Evolutionary conservation across 2,888 invertebrate species (phyloP), one percentile per base, ranked within the genome.

Genomic region (Sympetrum striolatum): DNA sequence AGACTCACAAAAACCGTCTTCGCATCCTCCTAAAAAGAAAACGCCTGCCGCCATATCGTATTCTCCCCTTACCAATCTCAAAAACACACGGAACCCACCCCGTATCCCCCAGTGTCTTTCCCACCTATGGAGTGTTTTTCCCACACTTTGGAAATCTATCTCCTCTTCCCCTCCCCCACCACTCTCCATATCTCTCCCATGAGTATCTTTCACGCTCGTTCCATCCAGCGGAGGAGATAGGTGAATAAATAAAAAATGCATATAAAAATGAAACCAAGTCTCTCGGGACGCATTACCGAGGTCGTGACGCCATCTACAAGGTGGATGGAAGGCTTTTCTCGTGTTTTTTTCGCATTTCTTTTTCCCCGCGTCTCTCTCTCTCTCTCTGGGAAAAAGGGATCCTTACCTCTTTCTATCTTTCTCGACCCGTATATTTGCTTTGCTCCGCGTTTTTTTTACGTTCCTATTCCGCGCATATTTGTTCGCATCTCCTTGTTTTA

Each of bases 231-330:
- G 82, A 60, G 60, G 60, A 86, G 86, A 64, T 37, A 86, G 86
- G 86, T 60, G 86, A 86, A 86, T 86, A 86, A 86, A 86, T 86
- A 86, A 86, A 86, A 86, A 86, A 86, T 86, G 86, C 86, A 64
- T 86, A 86, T 86, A 86, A 86, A 86, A 86, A 86, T 86, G 86
- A 86, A 86, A 86, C 86, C 60, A 37, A 86, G 86, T 64, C 86
- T 48, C 86, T 22, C 25, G 86, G 86, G 86, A 86, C 37, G 86
- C 86, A 86, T 86, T 86, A 86, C 86, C 39, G 58, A 60, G 86
- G 86, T 86, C 86, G 86, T 86, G 86, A 86, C 60, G 86, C 86
- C 86, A 86, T 86, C 86, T 60, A 58, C 86, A 39, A 82, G 31
- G 86, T 25, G 8, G 73, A 73, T 25, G 3, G 73, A 73, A 22